Percentiles rank a stretch among this genome's conserved stretches.
Evolutionary conservation across 2,113 vertebrate species (phyloP).

Genomic region (Dicaeum eximium): DNA sequence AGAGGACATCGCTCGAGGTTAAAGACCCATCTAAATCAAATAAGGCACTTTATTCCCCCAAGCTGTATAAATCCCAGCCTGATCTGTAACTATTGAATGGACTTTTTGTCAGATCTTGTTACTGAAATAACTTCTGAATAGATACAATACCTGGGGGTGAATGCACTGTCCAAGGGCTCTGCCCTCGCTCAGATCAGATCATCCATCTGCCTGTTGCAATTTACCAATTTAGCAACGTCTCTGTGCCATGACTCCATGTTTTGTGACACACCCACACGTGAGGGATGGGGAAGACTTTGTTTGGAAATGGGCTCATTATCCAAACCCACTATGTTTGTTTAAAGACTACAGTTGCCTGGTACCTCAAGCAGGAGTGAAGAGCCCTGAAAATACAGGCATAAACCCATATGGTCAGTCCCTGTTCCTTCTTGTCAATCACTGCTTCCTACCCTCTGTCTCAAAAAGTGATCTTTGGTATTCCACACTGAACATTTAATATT

Average conservation of each 20-base stretch:
- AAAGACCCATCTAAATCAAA: constrained; percentile 43
- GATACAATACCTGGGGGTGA: not conserved
- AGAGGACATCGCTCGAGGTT: not conserved
- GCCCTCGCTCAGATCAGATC: not conserved
- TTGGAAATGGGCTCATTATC: not conserved
- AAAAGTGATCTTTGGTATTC: not conserved
- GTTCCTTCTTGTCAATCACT: not conserved
- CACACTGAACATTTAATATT: not conserved
- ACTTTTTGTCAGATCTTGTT: constrained; percentile 47
- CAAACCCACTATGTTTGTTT: not conserved
- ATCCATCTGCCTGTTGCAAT: not conserved
- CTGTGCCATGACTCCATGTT: not conserved
- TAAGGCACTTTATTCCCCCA: constrained; percentile 24
- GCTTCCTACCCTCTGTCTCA: not conserved
- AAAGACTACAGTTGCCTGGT: not conserved
- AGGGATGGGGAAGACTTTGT: not conserved
- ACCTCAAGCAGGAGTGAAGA: not conserved
- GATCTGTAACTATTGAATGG: constrained; percentile 13
- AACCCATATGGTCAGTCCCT: not conserved
- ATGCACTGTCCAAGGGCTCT: not conserved
- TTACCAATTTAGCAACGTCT: not conserved
- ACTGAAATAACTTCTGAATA: constrained; percentile 30
- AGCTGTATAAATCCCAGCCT: constrained; percentile 18
- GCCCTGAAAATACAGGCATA: not conserved
- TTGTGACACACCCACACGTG: fast-evolving